These are phyloP conservation scores for Vollenhovia emeryi DNA, from an alignment of 1,140 invertebrate species.

Conservation along the genomic window DNA sequence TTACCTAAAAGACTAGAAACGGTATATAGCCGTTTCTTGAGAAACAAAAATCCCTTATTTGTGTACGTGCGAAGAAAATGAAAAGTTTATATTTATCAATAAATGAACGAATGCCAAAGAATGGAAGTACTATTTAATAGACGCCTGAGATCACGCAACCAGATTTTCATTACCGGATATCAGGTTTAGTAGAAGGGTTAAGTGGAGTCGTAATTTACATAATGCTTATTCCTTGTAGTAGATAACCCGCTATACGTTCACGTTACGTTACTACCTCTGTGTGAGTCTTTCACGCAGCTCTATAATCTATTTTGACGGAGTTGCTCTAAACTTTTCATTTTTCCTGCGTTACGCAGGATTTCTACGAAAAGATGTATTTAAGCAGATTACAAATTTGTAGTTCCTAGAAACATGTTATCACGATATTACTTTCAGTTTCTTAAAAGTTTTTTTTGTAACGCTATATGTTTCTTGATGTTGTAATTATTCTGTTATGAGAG, in stretches of 20 bases:
- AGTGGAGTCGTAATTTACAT: slow-evolving; percentile 72
- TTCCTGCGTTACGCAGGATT: not conserved
- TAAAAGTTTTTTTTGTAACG: not conserved
- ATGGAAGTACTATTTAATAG: not conserved
- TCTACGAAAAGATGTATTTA: not conserved
- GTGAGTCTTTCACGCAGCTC: not conserved
- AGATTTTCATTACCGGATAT: slow-evolving; percentile 69
- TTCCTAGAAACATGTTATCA: not conserved
- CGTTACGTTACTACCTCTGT: slow-evolving; percentile 7
- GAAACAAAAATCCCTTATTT: not conserved
- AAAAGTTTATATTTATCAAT: not conserved
- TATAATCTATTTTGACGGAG: not conserved
- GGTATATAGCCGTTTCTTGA: not conserved
- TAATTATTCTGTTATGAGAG: not conserved
- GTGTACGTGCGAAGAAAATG: not conserved
- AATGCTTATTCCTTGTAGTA: slow-evolving; percentile 70
- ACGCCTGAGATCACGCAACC: slow-evolving; percentile 75
- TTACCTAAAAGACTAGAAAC: not conserved
- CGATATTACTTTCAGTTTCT: not conserved
- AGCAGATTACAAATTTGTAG: not conserved
- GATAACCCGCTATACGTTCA: slow-evolving; percentile 70
- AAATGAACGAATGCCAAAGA: not conserved
- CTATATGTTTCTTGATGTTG: not conserved
- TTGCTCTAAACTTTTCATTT: not conserved
- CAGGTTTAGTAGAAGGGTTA: slow-evolving; percentile 69